Base-by-base conservation (phyloP, 2,797 vertebrate genomes). In the Mustela erminea region DNA sequence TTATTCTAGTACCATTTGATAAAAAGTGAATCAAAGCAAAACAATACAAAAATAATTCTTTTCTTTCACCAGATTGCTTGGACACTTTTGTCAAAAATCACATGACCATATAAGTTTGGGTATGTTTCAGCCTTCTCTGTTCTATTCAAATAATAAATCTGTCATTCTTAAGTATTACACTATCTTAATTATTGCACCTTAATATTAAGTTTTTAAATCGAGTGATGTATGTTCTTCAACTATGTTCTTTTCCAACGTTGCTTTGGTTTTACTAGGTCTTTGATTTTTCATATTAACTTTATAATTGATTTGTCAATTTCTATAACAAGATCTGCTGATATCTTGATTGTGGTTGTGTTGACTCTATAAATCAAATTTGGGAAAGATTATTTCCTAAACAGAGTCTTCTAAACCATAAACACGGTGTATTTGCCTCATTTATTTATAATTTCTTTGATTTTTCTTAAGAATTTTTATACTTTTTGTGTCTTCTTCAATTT, bases 1-100 rank as follows among this genome's bases (percentile, higher is more conserved):
- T 49, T 68, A 84, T 91, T 72, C 5, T 14, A 84, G 58, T 43
- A 27, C 17, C n/a, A 74, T 89, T 21, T 92, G 41, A 84, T 89
- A 83, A 72, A 60, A 83, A 87, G 23, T 12, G 70, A 62, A 74
- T 84, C 77, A 84, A 96, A 54, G 15, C 58, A 88, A 60, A 86
- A 87, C 56, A 52, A 84, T 87, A 68, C 70, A n/a, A 90, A 96
- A 96, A 64, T 82, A 68, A 90, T 90, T 91, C 7, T 12, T 78
- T 91, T 95, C 9, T 17, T 64, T 21, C 52, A 87, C 32, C 38
- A 11, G 20, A 62, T 68, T 85, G 32, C 29, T 75, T 95, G 93
- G 77, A 27, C 6, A 29, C 5, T 29, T 84, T 87, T 90, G 27
- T 84, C 10, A 87, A 92, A 88, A 86, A 92, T 68, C 49, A 15